A percentile compares a stretch with the other conserved stretches of the same genome.
Evolutionary conservation across 2,888 invertebrate genomes (phyloP).

Genomic region (Platycheirus albimanus): DNA sequence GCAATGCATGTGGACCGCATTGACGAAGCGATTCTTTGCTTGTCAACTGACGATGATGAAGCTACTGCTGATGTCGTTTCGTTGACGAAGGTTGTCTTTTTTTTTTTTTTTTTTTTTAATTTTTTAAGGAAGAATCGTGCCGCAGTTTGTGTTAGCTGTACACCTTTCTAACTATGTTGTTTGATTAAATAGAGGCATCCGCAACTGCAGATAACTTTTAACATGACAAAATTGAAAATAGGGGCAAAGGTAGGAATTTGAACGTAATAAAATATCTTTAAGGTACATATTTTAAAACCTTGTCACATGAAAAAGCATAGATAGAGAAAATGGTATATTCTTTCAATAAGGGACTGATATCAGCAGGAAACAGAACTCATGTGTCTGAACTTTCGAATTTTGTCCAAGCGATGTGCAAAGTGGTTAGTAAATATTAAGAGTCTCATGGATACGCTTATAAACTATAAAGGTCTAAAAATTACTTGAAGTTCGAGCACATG

Average conservation of each 20-base stretch:
- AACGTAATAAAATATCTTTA: background rate
- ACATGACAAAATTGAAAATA: conserved; percentile 23
- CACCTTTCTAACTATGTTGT: conserved; percentile 8
- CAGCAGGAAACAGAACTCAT: too few relatives aligned
- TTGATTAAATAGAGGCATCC: conserved; percentile 51
- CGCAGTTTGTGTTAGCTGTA: conserved; percentile 38
- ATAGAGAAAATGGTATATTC: too few relatives aligned
- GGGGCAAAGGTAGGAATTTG: conserved; percentile 10
- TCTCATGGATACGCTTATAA: too few relatives aligned
- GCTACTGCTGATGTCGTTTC: conserved; percentile 53
- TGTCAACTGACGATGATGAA: conserved; percentile 66
- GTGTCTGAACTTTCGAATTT: too few relatives aligned
- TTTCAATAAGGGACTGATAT: too few relatives aligned
- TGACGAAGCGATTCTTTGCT: conserved; percentile 64
- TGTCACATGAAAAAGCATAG: too few relatives aligned
- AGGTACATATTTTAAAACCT: background rate
- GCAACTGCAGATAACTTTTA: conserved; percentile 50
- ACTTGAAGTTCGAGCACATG: too few relatives aligned
- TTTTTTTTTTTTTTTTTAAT: conserved; percentile 15
- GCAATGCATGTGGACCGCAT: conserved; percentile 61
- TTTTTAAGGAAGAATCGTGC: conserved; percentile 8
- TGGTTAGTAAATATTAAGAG: too few relatives aligned
- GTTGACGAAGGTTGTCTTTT: conserved; percentile 32
- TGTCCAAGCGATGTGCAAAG: too few relatives aligned
- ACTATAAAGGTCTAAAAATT: too few relatives aligned